Percentiles rank a stretch among this genome's conserved stretches.
phyloP scores from a whole-genome alignment of 2,888 invertebrate species.

The Synanthedon andrenaeformis region DNA sequence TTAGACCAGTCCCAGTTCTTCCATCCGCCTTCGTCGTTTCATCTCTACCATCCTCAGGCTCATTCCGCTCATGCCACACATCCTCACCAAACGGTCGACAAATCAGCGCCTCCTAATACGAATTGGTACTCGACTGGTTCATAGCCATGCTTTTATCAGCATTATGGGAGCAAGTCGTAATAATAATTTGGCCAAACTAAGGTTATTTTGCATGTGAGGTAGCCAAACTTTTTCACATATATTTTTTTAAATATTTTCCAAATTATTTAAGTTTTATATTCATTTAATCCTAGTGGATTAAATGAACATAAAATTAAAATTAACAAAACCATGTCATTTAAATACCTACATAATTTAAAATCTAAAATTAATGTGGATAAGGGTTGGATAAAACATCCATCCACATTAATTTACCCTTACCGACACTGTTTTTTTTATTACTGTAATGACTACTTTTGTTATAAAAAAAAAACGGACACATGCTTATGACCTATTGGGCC shows the following conservation, averaged over 20 bases:
- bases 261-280: background rate
- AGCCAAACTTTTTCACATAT: background rate
- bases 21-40: slow-evolving; percentile 83
- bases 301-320: no score
- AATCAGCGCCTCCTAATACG: slow-evolving; percentile 76
- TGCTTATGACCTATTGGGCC: background rate
- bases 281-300: background rate
- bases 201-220: background rate
- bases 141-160: slow-evolving; percentile 62
- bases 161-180: background rate
- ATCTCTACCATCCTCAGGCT: slow-evolving; percentile 83
- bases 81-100: slow-evolving; percentile 59
- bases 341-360: no score
- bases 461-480: no score
- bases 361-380: no score
- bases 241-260: background rate
- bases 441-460: no score
- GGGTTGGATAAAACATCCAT: no score
- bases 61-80: slow-evolving; percentile 56
- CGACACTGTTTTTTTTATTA: no score
- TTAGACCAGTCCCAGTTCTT: slow-evolving; percentile 89
- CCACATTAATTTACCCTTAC: no score
- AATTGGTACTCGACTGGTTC: slow-evolving; percentile 86
- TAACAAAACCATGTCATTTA: no score
- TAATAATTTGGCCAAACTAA: background rate